Evolutionary conservation across 2,888 invertebrate genomes (phyloP).

Genomic region (Halictus ligatus): DNA sequence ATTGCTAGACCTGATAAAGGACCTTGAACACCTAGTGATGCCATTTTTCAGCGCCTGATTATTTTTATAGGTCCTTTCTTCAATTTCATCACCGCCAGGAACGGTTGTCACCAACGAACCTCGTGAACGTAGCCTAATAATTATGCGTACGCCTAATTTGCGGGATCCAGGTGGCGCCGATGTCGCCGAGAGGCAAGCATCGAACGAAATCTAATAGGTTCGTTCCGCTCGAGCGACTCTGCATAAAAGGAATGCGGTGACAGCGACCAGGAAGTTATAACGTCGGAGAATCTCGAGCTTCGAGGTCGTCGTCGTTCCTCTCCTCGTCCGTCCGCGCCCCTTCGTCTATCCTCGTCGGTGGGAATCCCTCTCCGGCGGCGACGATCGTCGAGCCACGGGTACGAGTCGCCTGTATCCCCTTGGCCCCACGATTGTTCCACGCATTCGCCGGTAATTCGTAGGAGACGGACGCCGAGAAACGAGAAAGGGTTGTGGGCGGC

Average conservation of each 20-base stretch:
- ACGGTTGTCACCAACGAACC: not conserved
- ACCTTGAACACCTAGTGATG: too few relatives aligned
- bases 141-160: too few relatives aligned
- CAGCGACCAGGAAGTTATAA: constrained; percentile 81
- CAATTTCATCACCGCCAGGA: too few relatives aligned
- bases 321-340: not conserved
- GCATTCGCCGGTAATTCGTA: constrained; percentile 58
- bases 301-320: constrained; percentile 2
- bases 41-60: too few relatives aligned
- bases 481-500: constrained; percentile 81
- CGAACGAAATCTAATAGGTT: constrained; percentile 25
- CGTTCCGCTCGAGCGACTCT: constrained; percentile 76
- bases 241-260: constrained; percentile 83
- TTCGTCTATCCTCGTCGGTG: constrained; percentile 6
- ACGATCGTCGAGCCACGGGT: not conserved
- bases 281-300: constrained; percentile 63
- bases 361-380: not conserved
- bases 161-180: not conserved
- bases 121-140: not conserved
- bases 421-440: constrained; percentile 25
- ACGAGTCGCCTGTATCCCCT: not conserved
- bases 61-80: too few relatives aligned
- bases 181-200: not conserved
- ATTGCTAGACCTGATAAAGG: not conserved
- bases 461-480: constrained; percentile 65